Conservation (phyloP, 2,113 vertebrate genomes). For the Ginglymostoma cirratum region DNA sequence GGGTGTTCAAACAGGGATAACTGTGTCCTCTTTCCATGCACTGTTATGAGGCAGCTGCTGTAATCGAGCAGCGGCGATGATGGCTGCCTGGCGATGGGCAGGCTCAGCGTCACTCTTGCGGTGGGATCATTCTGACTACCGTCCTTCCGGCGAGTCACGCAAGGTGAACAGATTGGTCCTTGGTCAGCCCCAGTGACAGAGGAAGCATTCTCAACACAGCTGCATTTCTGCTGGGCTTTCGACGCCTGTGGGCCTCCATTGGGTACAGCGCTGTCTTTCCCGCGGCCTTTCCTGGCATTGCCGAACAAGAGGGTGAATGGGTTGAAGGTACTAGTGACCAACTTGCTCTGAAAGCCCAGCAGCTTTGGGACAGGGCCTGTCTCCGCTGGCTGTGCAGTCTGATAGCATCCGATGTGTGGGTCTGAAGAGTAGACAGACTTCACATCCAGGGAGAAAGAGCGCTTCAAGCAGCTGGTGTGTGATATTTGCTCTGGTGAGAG, state of each 20-base stretch:
- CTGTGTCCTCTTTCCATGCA: not conserved
- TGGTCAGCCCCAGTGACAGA: not conserved
- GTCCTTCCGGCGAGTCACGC: too few relatives aligned
- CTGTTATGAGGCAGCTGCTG: not conserved
- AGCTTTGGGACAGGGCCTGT: not conserved
- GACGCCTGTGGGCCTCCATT: not conserved
- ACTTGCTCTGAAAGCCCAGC: not conserved
- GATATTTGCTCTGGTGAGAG: slow-evolving; percentile 39
- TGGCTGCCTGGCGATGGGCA: not conserved
- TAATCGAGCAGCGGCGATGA: not conserved
- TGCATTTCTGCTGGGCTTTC: not conserved
- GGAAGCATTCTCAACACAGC: not conserved
- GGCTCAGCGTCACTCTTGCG: not conserved
- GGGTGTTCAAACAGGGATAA: not conserved
- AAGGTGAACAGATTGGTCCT: too few relatives aligned
- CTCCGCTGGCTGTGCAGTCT: not conserved
- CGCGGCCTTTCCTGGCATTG: not conserved
- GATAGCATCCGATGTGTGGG: not conserved
- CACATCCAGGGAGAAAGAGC: slow-evolving; percentile 43
- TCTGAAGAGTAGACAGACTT: slow-evolving; percentile 38
- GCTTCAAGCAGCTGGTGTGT: slow-evolving; percentile 38
- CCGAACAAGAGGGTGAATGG: slow-evolving; percentile 25
- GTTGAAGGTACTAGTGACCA: not conserved
- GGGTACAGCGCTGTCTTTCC: not conserved
- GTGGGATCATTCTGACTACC: not conserved